Base-by-base conservation (phyloP, 2,797 vertebrate genomes). In the Enteromius thamalakanensis region DNA sequence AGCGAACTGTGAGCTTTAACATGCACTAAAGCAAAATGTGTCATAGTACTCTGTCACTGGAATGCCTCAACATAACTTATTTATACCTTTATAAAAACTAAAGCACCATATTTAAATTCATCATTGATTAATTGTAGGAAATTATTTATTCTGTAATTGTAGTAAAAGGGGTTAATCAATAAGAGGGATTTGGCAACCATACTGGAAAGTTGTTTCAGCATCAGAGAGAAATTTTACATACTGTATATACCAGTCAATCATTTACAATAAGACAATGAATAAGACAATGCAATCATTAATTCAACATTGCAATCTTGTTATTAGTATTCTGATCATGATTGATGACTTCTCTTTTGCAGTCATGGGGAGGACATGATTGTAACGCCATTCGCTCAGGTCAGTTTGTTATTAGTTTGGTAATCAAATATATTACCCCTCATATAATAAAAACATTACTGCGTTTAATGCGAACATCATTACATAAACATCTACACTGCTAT, bases 281-380 rank as follows among this genome's bases (percentile, higher is more conserved):
- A 51, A 51, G 69, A 72, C 49, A 51, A 47, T 21, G 23, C 29
- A 29, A 29, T 29, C 29, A 29, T 29, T 29, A 17, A 58, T 58
- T 15, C n/a, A 62, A 19, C 19, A 29, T 76, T 77, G 74, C 15
- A 47, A 12, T 29, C 32, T 76, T 76, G 37, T 19, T 32, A 49
- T 32, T 26, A 29, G 42, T 70, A 78, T 11, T 37, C 21, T 67
- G 7, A 81, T 53, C 26, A 69, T 32, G 2, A 21, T 21, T 51
- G 3, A 81, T 80, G 8, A 45, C 14, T 86, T 17, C 47, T 81
- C 67, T 89, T 80, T 88, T 45, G 0, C 93, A 98, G 97, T 85
- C 96, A 98, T 6, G 96, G 96, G 92, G 97, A 98, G 95, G 97
- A 98, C 96, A 94, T 97, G 97, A 98, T 98, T 2, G 97, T 99